phyloP scores from a whole-genome alignment of 2,113 vertebrate genomes.

The Eublepharis macularius region DNA sequence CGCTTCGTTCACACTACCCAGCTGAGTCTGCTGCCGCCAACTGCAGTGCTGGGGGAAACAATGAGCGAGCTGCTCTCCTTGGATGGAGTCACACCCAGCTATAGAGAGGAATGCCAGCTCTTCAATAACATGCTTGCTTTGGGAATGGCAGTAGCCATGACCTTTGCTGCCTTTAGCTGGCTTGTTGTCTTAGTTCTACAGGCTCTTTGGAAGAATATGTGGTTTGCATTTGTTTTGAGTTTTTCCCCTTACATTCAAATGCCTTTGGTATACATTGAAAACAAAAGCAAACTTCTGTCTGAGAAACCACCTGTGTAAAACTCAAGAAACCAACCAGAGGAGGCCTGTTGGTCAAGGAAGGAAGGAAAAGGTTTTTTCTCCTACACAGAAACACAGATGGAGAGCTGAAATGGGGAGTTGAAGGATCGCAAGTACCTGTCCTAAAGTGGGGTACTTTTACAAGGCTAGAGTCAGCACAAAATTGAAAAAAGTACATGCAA shows the following conservation, averaged over 20 bases:
- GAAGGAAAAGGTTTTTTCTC: neutral
- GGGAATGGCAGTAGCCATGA: neutral
- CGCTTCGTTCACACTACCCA: neutral
- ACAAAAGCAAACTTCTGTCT: neutral
- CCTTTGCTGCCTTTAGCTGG: accelerated
- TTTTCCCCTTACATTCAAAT: neutral
- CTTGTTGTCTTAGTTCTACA: neutral
- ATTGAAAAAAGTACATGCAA: neutral
- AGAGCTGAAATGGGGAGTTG: neutral
- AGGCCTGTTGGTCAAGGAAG: neutral
- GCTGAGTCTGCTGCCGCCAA: neutral
- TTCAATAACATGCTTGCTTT: neutral
- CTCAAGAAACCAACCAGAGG: too few species aligned
- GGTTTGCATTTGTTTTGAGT: neutral
- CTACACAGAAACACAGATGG: neutral
- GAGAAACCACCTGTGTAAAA: too few species aligned
- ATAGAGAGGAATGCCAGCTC: neutral
- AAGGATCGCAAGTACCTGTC: neutral
- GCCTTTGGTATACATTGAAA: too few species aligned
- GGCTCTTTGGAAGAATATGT: neutral
- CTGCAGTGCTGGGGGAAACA: neutral
- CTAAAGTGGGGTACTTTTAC: neutral
- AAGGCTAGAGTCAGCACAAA: neutral
- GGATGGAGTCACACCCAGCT: accelerated
- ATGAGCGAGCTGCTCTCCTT: neutral